Base-by-base conservation (phyloP, 2,113 vertebrate genomes). In the Dendropsophus ebraccatus region DNA sequence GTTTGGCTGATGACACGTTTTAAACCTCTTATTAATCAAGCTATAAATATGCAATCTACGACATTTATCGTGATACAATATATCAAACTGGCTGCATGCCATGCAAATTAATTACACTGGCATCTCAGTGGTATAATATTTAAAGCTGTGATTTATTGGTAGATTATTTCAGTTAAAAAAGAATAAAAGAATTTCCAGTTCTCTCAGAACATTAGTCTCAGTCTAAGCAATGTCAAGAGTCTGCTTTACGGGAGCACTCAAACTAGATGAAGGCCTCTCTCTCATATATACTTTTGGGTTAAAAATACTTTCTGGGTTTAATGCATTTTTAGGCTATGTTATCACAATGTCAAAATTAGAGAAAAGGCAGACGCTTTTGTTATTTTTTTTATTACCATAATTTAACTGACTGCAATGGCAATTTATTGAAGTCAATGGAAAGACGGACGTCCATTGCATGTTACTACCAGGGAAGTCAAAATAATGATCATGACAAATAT, bases 1-100 rank as follows among this genome's bases (percentile, higher is more conserved):
- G 92, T 94, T 92, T 91, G 90, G 85, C 88, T 88, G 88, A 92
- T 87, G 93, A 67, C 88, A 88, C 92, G 90, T 90, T 90, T 90
- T 90, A 91, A 91, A 93, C 90, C 25, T 69, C 8, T 89, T 90
- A 88, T 87, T 91, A 93, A 94, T 93, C 91, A 95, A 93, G 92
- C 93, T 89, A 90, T 94, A 95, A 95, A 94, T 93, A 92, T 90
- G 91, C 87, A 86, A 94, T 94, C 90, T 88, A 92, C 94, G 92
- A 94, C 75, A 45, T 92, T 93, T 93, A 94, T 92, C 91, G 90
- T 92, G 92, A 89, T 90, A 89, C 88, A 90, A 91, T 88, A 91
- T 91, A 92, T 88, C 90, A 91, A 90, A 90, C 88, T 72, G 87
- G 88, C 89, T 84, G 88, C 90, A 90, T 89, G 69, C 72, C 72